Evolutionary conservation across 2,797 vertebrate species (phyloP).

Genomic region (Pangasius macronema): DNA sequence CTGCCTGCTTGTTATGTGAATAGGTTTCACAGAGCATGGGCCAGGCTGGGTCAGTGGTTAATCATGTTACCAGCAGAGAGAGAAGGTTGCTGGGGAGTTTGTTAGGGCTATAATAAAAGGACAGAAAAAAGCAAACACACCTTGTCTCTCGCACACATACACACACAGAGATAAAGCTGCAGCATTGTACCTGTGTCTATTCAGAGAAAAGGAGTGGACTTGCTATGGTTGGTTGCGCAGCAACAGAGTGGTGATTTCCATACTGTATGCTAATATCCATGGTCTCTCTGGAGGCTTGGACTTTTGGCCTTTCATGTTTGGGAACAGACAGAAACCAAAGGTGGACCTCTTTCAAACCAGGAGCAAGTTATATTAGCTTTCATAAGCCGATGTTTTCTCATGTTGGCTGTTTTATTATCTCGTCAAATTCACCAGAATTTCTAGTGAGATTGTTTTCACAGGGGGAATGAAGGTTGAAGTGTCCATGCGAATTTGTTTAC

Average conservation of each 20-base stretch:
- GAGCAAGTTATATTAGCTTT: slow-evolving; percentile 39
- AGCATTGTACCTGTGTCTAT: slow-evolving; percentile 47
- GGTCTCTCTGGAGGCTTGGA: slow-evolving; percentile 50
- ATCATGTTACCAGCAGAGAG: slow-evolving; percentile 41
- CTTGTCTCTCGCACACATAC: slow-evolving; percentile 32
- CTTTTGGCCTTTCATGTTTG: slow-evolving; percentile 54
- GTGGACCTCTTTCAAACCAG: slow-evolving; percentile 30
- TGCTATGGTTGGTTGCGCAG: slow-evolving; percentile 51
- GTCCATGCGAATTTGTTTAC: not conserved
- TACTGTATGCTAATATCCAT: slow-evolving; percentile 60
- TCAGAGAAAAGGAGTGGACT: slow-evolving; percentile 53
- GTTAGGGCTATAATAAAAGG: slow-evolving; percentile 41
- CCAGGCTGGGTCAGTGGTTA: slow-evolving; percentile 17
- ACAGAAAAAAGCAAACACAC: slow-evolving; percentile 46
- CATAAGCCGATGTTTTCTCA: not conserved
- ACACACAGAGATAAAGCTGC: slow-evolving; percentile 43
- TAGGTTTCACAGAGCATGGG: slow-evolving; percentile 25
- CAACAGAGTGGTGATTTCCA: slow-evolving; percentile 62
- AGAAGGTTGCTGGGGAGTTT: slow-evolving; percentile 38
- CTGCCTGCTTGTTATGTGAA: slow-evolving; percentile 21
- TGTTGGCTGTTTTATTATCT: not conserved
- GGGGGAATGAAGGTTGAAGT: not conserved
- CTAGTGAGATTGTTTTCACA: not conserved
- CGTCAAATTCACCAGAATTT: not conserved
- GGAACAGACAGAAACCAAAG: slow-evolving; percentile 46